Evolutionary conservation across 2,797 vertebrate genomes (phyloP).

Genomic region (Arnoldichthys spilopterus): DNA sequence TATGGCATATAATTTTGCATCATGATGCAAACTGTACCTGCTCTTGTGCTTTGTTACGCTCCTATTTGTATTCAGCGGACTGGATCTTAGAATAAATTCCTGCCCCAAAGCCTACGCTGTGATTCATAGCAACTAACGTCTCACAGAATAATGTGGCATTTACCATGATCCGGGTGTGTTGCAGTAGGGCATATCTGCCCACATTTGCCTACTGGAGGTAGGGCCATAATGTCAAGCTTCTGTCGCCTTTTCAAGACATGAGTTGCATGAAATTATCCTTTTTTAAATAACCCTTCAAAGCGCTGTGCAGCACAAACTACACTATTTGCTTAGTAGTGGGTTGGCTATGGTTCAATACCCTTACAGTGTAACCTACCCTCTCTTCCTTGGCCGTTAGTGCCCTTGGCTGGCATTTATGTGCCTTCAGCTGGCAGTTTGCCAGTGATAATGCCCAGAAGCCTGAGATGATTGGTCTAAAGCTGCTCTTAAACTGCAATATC

Average conservation of each 20-base stretch:
- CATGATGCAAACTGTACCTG: background rate
- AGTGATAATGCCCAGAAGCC: conserved; percentile 32
- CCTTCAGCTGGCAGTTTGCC: conserved; percentile 29
- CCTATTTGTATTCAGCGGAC: conserved; percentile 33
- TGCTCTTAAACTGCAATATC: conserved; percentile 31
- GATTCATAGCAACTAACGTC: conserved; percentile 21
- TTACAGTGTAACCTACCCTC: conserved; percentile 1
- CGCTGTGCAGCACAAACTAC: background rate
- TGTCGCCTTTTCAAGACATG: conserved; percentile 19
- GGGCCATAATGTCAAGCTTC: conserved; percentile 14
- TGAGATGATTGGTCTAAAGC: conserved; percentile 24
- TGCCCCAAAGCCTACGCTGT: conserved; percentile 14
- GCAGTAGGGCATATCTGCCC: background rate
- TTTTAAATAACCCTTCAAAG: conserved; percentile 15
- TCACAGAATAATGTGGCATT: conserved; percentile 25
- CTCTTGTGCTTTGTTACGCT: background rate
- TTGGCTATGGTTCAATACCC: conserved; percentile 16
- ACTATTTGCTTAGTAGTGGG: conserved; percentile 4
- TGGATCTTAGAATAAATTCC: conserved; percentile 9
- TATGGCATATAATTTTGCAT: background rate
- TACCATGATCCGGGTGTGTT: conserved; percentile 8
- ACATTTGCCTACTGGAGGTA: conserved; percentile 21
- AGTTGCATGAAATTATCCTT: background rate
- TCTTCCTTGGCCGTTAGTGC: background rate
- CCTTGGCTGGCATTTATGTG: conserved; percentile 12